Conservation (phyloP, 30 jellyfish, hydroid and myxozoan genomes). For the Aurelia coerulea region DNA sequence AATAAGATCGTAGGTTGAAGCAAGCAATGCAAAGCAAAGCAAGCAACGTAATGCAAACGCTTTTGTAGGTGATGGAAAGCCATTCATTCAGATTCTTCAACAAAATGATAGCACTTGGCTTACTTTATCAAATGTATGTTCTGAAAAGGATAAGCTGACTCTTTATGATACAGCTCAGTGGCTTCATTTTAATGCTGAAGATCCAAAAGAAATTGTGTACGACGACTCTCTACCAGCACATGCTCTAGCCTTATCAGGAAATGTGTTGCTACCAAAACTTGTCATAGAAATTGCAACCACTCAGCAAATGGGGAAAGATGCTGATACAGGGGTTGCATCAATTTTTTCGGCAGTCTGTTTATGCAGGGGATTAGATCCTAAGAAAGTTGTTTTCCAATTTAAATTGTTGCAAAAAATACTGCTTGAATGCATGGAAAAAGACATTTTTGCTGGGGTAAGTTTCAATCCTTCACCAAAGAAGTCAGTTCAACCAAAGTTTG, state of each 20-base stretch:
- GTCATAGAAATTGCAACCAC: neutral
- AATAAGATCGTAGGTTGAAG: neutral
- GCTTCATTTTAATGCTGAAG: neutral
- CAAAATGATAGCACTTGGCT: neutral
- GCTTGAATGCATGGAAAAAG: neutral
- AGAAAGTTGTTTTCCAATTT: neutral
- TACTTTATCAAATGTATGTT: neutral
- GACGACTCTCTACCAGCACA: neutral
- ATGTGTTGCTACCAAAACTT: neutral
- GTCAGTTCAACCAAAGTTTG: neutral
- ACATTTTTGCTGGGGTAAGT: neutral
- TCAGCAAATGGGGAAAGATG: too few relatives aligned
- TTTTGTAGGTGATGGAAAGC: too few relatives aligned
- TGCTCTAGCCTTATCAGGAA: neutral
- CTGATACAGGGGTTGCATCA: neutral
- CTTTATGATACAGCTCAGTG: neutral
- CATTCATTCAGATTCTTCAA: conserved; percentile 3
- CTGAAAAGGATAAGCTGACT: neutral
- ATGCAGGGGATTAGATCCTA: neutral
- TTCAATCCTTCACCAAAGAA: neutral
- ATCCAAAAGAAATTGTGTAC: neutral
- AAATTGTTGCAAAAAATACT: neutral
- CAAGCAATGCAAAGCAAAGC: too few relatives aligned
- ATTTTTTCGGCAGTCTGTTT: neutral
- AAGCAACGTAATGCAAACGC: too few relatives aligned